Evolutionary conservation across 2,888 invertebrate genomes (phyloP).

Genomic region (Chloroclysta siterata): DNA sequence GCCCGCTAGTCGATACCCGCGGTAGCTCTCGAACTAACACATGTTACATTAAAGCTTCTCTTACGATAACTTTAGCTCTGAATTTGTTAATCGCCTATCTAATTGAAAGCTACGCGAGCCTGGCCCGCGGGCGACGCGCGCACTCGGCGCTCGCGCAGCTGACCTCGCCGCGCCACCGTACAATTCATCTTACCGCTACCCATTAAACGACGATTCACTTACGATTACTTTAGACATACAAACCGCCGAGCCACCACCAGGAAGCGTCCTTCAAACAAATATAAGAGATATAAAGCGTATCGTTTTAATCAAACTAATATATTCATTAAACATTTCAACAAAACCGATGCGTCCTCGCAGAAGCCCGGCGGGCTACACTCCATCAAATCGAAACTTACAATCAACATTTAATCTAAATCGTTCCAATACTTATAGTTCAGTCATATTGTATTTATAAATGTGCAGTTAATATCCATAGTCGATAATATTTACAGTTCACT

Average conservation of each 20-base stretch:
- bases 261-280: conserved; percentile 56
- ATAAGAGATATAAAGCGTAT: conserved; percentile 79
- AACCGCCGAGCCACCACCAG: conserved; percentile 62
- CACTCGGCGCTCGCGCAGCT: conserved; percentile 51
- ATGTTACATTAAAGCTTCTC: conserved; percentile 78
- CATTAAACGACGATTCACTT: conserved; percentile 66
- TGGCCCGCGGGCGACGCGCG: conserved; percentile 52
- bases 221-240: conserved; percentile 69
- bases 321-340: conserved; percentile 63
- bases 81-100: conserved; percentile 84
- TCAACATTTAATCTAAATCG: conserved; percentile 68
- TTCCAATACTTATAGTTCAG: conserved; percentile 71
- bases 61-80: conserved; percentile 69
- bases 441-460: conserved; percentile 74
- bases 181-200: conserved; percentile 60
- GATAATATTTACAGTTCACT: conserved; percentile 71
- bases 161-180: conserved; percentile 76
- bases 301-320: conserved; percentile 71
- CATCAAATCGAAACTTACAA: conserved; percentile 64
- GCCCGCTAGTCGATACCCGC: conserved; percentile 47
- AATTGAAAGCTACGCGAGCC: conserved; percentile 76
- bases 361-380: conserved; percentile 60
- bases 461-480: conserved; percentile 56
- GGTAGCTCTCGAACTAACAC: conserved; percentile 61
- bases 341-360: conserved; percentile 54